Evolutionary conservation across 2,797 vertebrate species (phyloP), one percentile per base, ranked within the genome.

Genomic region (Acanthornis magna): DNA sequence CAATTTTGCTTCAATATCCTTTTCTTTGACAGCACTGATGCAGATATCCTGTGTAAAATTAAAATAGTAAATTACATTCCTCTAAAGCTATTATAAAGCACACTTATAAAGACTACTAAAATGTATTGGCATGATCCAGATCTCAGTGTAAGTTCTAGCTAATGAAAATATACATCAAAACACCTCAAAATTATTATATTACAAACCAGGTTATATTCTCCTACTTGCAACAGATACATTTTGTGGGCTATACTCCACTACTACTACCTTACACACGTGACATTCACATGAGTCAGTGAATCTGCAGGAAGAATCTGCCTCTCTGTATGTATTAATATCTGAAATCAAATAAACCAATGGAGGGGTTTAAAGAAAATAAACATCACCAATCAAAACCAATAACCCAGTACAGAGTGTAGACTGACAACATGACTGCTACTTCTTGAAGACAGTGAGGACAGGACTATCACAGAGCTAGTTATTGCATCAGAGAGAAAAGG

Each of bases 1-100:
- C 86, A 99, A 89, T 95, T 98, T 99, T 93, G 97, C 98, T 93
- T 98, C 98, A 48, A 98, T 99, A 94, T 99, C 98, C 17, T 98
- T 97, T 96, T 99, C 98, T 95, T 99, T 99, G 77, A 98, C 97
- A 1, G 98, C 98, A 58, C 98, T 97, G 93, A 98, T 98, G 61
- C 98, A 99, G 47, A 99, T 97, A 71, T 99, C 98, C 98, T 99
- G 88, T 40, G 68, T 65, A 76, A 95, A 89, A 93, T 85, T 58
- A 68, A 94, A 79, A 12, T 30, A 73, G 57, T 42, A 78, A 88
- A 63, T 51, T 29, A 73, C 6, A 18, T 65, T 91, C 13, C 26
- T 63, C 63, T 71, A 76, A 61, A 38, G 40, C 27, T 71, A 60
- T 57, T 34, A 70, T 14, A 90, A 71, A 54, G 15, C 32, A 83